phyloP scores from a whole-genome alignment of 2,888 invertebrate genomes.

The Phlogophora meticulosa region DNA sequence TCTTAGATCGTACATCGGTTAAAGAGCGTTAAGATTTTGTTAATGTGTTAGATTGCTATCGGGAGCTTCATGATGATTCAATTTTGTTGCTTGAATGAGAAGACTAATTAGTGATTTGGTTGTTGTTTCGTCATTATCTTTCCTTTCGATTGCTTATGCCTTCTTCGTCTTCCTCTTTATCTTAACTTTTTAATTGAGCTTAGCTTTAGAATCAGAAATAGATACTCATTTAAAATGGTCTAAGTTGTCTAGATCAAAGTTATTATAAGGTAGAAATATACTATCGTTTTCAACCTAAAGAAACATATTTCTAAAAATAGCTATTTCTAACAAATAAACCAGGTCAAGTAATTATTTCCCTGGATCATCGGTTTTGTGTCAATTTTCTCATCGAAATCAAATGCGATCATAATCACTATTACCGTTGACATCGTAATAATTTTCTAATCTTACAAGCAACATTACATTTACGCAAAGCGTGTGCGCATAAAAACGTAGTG shows the following conservation, averaged over 20 bases:
- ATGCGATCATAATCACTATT: neutral
- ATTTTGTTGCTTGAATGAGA: slow-evolving; percentile 11
- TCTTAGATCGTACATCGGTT: slow-evolving; percentile 36
- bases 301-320: rapidly evolving
- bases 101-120: slow-evolving; percentile 4
- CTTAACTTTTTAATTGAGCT: neutral
- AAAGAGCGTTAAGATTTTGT: slow-evolving; percentile 50
- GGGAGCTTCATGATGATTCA: slow-evolving; percentile 36
- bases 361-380: neutral
- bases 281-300: too few species aligned
- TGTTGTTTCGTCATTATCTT: neutral
- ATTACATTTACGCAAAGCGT: slow-evolving; percentile 35
- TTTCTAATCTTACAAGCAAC: slow-evolving; percentile 30
- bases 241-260: neutral
- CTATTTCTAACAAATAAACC: rapidly evolving
- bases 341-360: neutral
- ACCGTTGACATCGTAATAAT: slow-evolving; percentile 7
- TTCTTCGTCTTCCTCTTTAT: neutral
- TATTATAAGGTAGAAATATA: neutral
- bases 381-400: neutral
- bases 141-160: neutral
- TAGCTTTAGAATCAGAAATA: neutral
- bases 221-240: rapidly evolving
- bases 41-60: slow-evolving; percentile 51
- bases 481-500: slow-evolving; percentile 38